A percentile compares a stretch with the other conserved stretches of the same genome.
phyloP scores from a whole-genome alignment of 92 coral and sea anemone species.

The Actinostola sp. region DNA sequence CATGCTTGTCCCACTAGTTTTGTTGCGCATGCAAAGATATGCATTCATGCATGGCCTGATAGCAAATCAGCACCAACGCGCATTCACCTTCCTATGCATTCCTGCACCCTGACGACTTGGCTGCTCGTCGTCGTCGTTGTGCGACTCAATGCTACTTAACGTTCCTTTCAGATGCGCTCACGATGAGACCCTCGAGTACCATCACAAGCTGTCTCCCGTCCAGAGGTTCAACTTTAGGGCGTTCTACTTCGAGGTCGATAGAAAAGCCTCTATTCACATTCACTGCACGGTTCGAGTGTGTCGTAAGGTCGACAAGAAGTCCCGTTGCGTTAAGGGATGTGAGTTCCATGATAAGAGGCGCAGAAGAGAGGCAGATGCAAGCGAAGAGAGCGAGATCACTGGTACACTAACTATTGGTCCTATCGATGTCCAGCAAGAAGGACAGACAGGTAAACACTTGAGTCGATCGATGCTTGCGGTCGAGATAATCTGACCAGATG shows the following conservation, averaged over 20 bases:
- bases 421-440: neutral
- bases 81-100: too few relatives aligned
- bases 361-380: constrained; percentile 3
- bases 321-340: constrained; percentile 66
- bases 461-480: too few relatives aligned
- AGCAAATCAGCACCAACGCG: too few relatives aligned
- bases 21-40: too few relatives aligned
- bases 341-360: constrained; percentile 23
- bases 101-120: too few relatives aligned
- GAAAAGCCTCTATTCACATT: constrained; percentile 48
- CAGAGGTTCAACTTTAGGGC: constrained; percentile 78
- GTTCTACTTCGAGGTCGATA: constrained; percentile 62
- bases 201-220: constrained; percentile 50
- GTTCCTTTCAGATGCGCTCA: constrained; percentile 52
- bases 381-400: constrained; percentile 7
- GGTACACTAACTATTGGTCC: constrained; percentile 25
- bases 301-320: constrained; percentile 48
- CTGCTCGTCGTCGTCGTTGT: too few relatives aligned
- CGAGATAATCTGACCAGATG: too few relatives aligned
- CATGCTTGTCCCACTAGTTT: too few relatives aligned
- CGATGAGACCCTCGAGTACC: constrained; percentile 67
- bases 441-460: neutral
- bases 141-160: neutral
- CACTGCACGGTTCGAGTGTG: constrained; percentile 80
- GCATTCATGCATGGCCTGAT: too few relatives aligned